Conservation (phyloP, 2,888 invertebrate species). For the Nomada ferruginata region DNA sequence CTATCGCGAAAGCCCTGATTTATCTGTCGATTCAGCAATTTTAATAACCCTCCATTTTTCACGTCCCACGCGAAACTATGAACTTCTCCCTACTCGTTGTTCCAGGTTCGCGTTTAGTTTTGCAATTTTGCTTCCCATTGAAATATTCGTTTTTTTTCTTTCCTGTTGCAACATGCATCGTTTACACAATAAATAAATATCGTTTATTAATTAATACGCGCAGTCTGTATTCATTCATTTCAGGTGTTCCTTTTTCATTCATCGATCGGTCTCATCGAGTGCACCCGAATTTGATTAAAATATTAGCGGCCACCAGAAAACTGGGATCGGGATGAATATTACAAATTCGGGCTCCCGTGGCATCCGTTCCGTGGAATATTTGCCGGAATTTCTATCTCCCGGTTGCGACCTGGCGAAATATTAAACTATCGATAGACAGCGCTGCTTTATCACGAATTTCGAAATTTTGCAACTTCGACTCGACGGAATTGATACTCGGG, state of each 20-base stretch:
- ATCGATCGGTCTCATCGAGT: neutral
- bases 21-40: constrained; percentile 47
- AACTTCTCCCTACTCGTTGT: constrained; percentile 9
- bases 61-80: constrained; percentile 9
- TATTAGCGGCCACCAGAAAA: constrained; percentile 4
- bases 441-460: constrained; percentile 12
- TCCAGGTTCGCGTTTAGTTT: constrained; percentile 15
- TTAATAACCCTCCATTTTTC: constrained; percentile 12
- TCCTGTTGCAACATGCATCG: neutral
- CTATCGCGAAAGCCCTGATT: constrained; percentile 44
- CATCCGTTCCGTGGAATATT: constrained; percentile 3
- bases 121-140: neutral
- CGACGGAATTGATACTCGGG: neutral
- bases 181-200: constrained; percentile 4
- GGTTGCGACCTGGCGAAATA: constrained; percentile 5
- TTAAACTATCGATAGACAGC: constrained; percentile 17
- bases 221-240: neutral
- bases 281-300: constrained; percentile 14
- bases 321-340: constrained; percentile 14
- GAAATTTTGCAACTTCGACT: constrained; percentile 20
- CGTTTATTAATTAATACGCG: neutral
- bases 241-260: neutral
- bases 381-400: neutral
- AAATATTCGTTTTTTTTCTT: too few species aligned
- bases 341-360: constrained; percentile 35